Evolutionary conservation across 23 tunicate species (phyloP), one percentile per base, ranked within the genome.

Genomic region (Phallusia fumigata): DNA sequence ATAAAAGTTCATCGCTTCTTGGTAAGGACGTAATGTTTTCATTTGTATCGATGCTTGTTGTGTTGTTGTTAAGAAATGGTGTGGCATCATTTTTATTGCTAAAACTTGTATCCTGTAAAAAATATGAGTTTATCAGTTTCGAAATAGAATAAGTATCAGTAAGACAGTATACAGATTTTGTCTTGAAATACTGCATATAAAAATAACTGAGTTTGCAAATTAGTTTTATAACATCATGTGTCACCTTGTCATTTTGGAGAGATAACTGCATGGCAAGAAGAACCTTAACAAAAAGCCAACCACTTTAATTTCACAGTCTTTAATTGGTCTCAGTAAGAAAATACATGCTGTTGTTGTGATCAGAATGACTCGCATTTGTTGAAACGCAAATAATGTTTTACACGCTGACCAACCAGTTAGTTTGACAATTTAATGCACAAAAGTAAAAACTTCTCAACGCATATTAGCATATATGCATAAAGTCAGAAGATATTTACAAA

Each of bases 191-290:
- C 18, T 51, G 15, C 58, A n/a, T 18, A 51, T 51, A 18, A 18
- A 51, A 51, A 15, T 51, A 51, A 51, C 58, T 18, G 26, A 21
- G 69, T 24, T 21, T 24, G 69, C 11, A 58, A 58, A 58, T 6
- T 58, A 58, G 28, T 22, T 58, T 58, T 58, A 13, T 24, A 6
- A 58, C 69, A 24, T 13, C 16, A 21, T 24, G 13, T 6, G 26
- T 58, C 13, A 58, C 69, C 69, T 58, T 58, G 26, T 58, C 69
- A 58, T 58, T 58, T 58, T 24, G 26, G 16, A 58, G 69, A 58
- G 69, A 58, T 16, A 58, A 58, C 28, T 58, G 28, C 69, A 58
- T 58, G 16, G 69, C 69, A 58, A 58, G 69, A 58, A 58, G 69
- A 22, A 58, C 69, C 69, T 58, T 6, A 58, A 58, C 10, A 40